Percentiles rank a stretch among this genome's conserved stretches.
Evolutionary conservation across 1,140 invertebrate species (phyloP).

Genomic region (Zaprionus davidi): DNA sequence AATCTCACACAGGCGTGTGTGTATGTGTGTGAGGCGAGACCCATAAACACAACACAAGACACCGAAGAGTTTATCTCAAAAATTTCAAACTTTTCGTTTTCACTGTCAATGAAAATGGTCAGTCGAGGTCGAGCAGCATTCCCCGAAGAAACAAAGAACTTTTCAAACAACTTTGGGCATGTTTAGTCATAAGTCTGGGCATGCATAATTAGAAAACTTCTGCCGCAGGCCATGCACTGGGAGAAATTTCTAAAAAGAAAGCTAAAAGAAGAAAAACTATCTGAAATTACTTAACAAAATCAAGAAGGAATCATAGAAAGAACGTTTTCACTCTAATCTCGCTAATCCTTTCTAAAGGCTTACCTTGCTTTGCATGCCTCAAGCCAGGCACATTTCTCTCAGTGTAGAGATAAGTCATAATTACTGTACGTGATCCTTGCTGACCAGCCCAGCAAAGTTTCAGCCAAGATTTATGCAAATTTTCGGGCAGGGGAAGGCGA

Average conservation of each 20-base stretch:
- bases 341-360: no score
- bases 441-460: constrained; percentile 50
- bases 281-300: not conserved
- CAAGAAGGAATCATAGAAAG: not conserved
- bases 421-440: constrained; percentile 40
- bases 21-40: constrained; percentile 36
- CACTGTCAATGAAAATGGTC: constrained; percentile 66
- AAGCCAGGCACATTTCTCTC: not conserved
- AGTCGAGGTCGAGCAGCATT: constrained; percentile 61
- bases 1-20: constrained; percentile 53
- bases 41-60: constrained; percentile 57
- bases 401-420: constrained; percentile 61
- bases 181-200: constrained; percentile 44
- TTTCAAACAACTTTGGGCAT: constrained; percentile 3
- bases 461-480: constrained; percentile 61
- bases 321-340: not conserved
- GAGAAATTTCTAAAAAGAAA: not conserved
- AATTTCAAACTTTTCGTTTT: constrained; percentile 59
- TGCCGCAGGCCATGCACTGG: not conserved
- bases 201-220: constrained; percentile 62
- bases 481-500: not conserved
- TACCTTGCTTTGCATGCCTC: no score
- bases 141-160: constrained; percentile 30
- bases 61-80: constrained; percentile 62
- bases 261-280: not conserved